Evolutionary conservation across 1,140 invertebrate species (phyloP), one percentile per base, ranked within the genome.

Genomic region (Pemphigus obesinymphae): DNA sequence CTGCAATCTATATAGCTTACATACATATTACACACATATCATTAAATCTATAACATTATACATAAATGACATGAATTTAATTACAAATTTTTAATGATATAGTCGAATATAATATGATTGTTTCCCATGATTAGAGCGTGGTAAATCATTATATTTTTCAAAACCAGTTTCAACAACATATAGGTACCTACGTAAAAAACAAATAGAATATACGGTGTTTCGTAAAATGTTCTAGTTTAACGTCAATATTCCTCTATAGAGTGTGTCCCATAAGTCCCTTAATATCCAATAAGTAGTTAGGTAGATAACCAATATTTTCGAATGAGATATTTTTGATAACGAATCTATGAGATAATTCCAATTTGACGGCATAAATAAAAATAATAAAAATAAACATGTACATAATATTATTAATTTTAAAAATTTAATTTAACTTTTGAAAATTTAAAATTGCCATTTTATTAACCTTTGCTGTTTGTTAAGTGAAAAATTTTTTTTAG

Each of bases 41-140:
- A 70, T 70, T 70, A 70, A 43, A 70, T 15, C 5, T 45, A 45
- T 45, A n/a, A n/a, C n/a, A n/a, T n/a, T n/a, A 70, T 15, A 13
- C 13, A 13, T 43, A 26, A 26, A 70, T 26, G 37, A 70, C 34
- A 43, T 45, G 66, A 70, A 26, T 48, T 48, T 48, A 48, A 73
- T 73, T 73, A 48, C 50, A 73, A 73, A 48, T 73, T n/a, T n/a
- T 31, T 48, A 73, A 73, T 20, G 66, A 70, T n/a, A n/a, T 29
- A 72, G 5, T 17, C n/a, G 37, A 5, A 8, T 45, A 13, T 29
- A 72, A 72, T n/a, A n/a, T 31, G 29, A 31, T 50, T 73, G 23
- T 73, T 73, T 73, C 70, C 45, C 70, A 73, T 50, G 70, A 73
- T 73, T 50, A 73, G 68, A 15, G 37, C 43, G 43, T 2, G 13